Conservation (phyloP, 2,113 vertebrate genomes). For the Prionailurus viverrinus region DNA sequence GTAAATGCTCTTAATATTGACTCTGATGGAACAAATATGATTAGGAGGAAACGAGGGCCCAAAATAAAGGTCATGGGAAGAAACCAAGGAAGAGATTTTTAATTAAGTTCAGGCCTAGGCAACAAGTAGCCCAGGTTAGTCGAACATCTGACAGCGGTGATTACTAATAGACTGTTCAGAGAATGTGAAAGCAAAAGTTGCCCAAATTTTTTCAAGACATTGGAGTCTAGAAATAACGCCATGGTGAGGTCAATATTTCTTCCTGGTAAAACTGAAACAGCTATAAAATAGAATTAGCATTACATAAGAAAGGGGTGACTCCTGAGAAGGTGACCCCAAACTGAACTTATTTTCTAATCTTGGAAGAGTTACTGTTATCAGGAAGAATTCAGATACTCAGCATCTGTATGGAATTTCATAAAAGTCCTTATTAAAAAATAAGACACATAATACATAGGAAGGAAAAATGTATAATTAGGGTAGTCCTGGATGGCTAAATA, state of each 20-base stretch:
- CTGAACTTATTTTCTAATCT: slow-evolving; percentile 7
- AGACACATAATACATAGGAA: background rate
- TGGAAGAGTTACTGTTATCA: background rate
- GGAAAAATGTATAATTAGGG: background rate
- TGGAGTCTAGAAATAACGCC: background rate
- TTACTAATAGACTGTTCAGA: background rate
- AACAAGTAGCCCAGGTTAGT: background rate
- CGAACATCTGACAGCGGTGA: background rate
- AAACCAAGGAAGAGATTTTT: background rate
- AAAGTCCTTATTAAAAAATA: background rate
- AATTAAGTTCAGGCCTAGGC: background rate
- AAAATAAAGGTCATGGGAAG: background rate
- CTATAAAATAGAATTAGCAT: background rate
- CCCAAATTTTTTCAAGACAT: background rate
- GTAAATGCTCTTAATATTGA: background rate
- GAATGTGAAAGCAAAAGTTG: background rate
- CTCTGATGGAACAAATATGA: background rate
- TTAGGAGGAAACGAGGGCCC: background rate
- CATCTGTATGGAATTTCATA: background rate
- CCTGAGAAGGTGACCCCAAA: background rate
- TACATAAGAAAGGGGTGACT: background rate
- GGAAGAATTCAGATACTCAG: background rate
- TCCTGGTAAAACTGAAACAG: slow-evolving; percentile 2
- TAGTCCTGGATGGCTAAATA: background rate
- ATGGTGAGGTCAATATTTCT: background rate